These are phyloP conservation scores for Pituophis catenifer DNA, from an alignment of 2,113 vertebrate genomes.

Conservation along the genomic window DNA sequence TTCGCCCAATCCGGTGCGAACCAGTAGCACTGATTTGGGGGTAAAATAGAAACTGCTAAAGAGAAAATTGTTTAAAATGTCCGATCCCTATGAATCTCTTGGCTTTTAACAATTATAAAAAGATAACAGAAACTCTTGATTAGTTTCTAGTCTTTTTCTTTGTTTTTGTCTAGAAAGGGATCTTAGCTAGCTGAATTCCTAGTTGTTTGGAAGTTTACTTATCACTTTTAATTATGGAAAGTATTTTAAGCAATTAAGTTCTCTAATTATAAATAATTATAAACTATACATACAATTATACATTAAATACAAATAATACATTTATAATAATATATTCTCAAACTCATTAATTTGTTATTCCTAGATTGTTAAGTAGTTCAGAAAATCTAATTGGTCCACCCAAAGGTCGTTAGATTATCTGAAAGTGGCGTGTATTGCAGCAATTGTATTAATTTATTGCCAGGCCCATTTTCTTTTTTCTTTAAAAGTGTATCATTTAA, in stretches of 20 bases:
- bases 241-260: background rate
- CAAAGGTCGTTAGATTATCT: background rate
- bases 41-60: background rate
- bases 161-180: background rate
- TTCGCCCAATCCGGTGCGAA: too few species aligned
- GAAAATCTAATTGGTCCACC: background rate
- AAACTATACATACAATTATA: too few species aligned
- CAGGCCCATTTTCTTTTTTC: background rate
- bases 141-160: background rate
- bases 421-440: background rate
- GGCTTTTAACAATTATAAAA: background rate
- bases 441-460: background rate
- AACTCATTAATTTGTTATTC: background rate
- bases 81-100: background rate
- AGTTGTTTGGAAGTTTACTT: background rate
- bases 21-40: background rate
- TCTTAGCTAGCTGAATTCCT: background rate
- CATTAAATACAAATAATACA: too few species aligned
- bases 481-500: background rate
- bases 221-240: background rate
- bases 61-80: background rate
- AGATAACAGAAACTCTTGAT: background rate
- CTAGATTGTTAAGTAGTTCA: background rate
- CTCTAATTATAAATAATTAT: background rate
- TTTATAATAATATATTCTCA: slow-evolving; percentile 9